phyloP scores from a whole-genome alignment of 2,113 vertebrate species.

The Chaetorhynchus papuensis region DNA sequence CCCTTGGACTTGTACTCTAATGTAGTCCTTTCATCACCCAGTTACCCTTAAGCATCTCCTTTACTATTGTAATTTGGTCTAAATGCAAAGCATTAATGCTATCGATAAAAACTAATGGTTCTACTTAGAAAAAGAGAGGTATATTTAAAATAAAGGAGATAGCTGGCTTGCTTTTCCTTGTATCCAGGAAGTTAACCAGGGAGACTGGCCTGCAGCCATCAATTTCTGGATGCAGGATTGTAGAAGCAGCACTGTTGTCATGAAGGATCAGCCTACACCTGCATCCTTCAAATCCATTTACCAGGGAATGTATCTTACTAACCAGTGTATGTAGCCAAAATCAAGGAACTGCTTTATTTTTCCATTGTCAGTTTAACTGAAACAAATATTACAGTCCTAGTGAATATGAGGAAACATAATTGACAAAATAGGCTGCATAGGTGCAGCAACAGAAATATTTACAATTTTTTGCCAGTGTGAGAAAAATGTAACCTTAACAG shows the following conservation, averaged over 20 bases:
- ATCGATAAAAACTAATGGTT: slow-evolving; percentile 90
- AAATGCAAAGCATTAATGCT: slow-evolving; percentile 94
- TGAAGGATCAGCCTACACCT: not conserved
- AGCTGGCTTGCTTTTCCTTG: slow-evolving; percentile 19
- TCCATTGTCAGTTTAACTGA: not conserved
- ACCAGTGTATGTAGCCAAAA: not conserved
- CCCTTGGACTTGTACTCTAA: slow-evolving; percentile 83
- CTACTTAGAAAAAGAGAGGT: slow-evolving; percentile 76
- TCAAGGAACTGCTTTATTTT: not conserved
- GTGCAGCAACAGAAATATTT: not conserved
- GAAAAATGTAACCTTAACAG: not conserved
- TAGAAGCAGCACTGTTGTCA: not conserved
- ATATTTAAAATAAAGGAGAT: slow-evolving; percentile 71
- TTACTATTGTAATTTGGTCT: slow-evolving; percentile 90
- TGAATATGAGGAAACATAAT: not conserved
- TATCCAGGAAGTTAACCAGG: slow-evolving; percentile 22
- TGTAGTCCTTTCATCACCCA: slow-evolving; percentile 91
- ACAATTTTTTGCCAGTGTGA: not conserved
- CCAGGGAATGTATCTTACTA: not conserved
- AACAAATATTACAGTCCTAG: not conserved
- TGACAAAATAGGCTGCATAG: not conserved
- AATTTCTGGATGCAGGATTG: not conserved
- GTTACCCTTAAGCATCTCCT: slow-evolving; percentile 89
- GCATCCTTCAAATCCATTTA: not conserved
- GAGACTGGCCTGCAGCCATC: not conserved